Percentiles rank a stretch among this genome's conserved stretches.
phyloP scores from a whole-genome alignment of 2,113 vertebrate species.

The Empidonax alnorum region DNA sequence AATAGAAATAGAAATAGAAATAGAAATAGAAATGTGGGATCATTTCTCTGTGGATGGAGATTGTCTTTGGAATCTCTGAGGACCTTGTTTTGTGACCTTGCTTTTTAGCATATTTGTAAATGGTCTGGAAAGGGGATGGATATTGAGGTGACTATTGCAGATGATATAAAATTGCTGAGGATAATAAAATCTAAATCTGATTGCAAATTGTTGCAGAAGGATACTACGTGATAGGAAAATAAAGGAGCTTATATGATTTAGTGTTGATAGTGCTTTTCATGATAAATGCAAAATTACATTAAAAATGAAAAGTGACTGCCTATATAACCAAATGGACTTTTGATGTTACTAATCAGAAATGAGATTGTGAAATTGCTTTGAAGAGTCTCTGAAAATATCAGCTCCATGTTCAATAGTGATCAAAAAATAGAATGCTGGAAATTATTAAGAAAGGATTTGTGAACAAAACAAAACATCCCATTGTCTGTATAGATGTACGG shows the following conservation, averaged over 20 bases:
- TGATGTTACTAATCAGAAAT: slow-evolving; percentile 4
- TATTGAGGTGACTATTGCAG: not conserved
- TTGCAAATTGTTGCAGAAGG: not conserved
- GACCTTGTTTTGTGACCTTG: not conserved
- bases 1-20: not conserved
- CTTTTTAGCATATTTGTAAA: slow-evolving; percentile 9
- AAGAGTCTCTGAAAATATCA: not conserved
- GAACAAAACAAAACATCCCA: not conserved
- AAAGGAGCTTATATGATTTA: not conserved
- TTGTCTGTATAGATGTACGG: not conserved
- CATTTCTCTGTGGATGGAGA: not conserved
- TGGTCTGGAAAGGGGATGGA: not conserved
- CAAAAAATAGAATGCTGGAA: not conserved
- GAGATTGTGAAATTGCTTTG: not conserved
- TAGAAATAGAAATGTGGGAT: not conserved
- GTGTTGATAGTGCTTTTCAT: not conserved
- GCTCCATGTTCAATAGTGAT: not conserved
- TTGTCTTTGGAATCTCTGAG: not conserved
- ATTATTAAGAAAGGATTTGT: not conserved
- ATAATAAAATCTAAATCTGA: slow-evolving; percentile 15
- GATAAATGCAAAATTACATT: slow-evolving; percentile 17
- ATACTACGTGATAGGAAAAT: not conserved
- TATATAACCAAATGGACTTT: not conserved
- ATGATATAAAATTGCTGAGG: not conserved
- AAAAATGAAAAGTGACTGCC: not conserved